Evolutionary conservation across 2,888 invertebrate genomes (phyloP).

Genomic region (Arenicola marina): DNA sequence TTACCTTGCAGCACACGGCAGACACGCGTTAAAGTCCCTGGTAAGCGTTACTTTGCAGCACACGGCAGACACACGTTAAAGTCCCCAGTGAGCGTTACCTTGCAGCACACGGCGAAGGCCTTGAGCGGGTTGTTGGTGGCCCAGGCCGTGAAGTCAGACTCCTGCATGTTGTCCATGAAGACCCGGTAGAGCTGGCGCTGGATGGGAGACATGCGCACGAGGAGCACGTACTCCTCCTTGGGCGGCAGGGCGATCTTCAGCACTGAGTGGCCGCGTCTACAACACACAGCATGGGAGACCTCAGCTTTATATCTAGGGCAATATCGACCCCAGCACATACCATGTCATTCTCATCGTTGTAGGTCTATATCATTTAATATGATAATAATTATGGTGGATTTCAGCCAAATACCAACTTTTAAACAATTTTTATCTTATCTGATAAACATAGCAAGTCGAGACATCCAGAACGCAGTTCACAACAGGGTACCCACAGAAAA

Average conservation of each 20-base stretch:
- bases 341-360: too few relatives aligned
- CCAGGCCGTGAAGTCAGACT: slow-evolving; percentile 44
- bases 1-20: slow-evolving; percentile 95
- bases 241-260: slow-evolving; percentile 89
- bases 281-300: slow-evolving; percentile 5
- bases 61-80: too few relatives aligned
- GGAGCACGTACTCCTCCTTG: slow-evolving; percentile 91
- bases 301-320: too few relatives aligned
- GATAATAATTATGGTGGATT: too few relatives aligned
- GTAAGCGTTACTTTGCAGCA: slow-evolving; percentile 81
- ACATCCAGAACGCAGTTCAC: too few relatives aligned
- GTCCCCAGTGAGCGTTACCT: slow-evolving; percentile 67
- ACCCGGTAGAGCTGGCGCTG: slow-evolving; percentile 89
- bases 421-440: too few relatives aligned
- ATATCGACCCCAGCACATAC: too few relatives aligned
- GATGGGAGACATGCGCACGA: slow-evolving; percentile 86
- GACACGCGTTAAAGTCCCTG: too few relatives aligned
- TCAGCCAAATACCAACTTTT: too few relatives aligned
- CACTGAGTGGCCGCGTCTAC: slow-evolving; percentile 86
- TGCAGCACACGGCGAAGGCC: slow-evolving; percentile 97
- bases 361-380: too few relatives aligned
- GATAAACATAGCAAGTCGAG: too few relatives aligned
- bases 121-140: slow-evolving; percentile 83
- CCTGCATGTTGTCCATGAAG: slow-evolving; percentile 75
- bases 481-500: too few relatives aligned